Evolutionary conservation across 2,113 vertebrate genomes (phyloP).

Genomic region (Macrotis lagotis): DNA sequence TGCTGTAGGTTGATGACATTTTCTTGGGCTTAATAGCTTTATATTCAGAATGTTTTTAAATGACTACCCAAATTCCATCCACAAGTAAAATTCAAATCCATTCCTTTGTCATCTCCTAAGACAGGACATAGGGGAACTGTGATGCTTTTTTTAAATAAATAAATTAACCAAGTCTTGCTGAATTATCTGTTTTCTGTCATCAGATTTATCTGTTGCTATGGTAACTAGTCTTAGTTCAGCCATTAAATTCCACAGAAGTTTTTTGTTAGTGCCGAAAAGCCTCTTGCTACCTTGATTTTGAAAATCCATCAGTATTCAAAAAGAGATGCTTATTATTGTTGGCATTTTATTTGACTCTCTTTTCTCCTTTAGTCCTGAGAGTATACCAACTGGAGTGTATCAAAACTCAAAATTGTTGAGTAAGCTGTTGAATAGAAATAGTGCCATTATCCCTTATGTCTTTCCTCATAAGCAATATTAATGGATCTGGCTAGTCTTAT

Average conservation of each 20-base stretch:
- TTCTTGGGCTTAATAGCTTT: background rate
- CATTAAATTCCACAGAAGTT: constrained; percentile 7
- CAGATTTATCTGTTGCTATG: constrained; percentile 26
- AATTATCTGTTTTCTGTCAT: background rate
- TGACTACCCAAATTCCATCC: constrained; percentile 6
- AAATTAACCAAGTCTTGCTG: constrained; percentile 7
- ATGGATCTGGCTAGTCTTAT: background rate
- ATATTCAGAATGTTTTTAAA: background rate
- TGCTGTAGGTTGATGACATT: background rate
- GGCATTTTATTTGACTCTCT: background rate
- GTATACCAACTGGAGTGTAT: background rate
- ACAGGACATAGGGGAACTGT: constrained; percentile 3
- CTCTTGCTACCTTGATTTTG: constrained; percentile 12
- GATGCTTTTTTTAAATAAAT: constrained; percentile 22
- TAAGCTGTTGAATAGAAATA: constrained; percentile 7
- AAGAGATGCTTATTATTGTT: constrained; percentile 49
- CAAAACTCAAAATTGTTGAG: constrained; percentile 3
- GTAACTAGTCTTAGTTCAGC: constrained; percentile 3
- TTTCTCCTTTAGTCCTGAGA: constrained; percentile 19
- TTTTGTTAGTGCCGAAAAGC: constrained; percentile 27
- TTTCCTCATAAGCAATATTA: background rate
- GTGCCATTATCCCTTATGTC: background rate
- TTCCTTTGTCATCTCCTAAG: background rate
- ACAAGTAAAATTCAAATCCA: background rate
- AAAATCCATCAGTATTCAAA: constrained; percentile 24